A percentile compares a stretch with the other conserved stretches of the same genome.
Evolutionary conservation across 2,888 invertebrate genomes (phyloP).

Genomic region (Meteorus cinctellus): DNA sequence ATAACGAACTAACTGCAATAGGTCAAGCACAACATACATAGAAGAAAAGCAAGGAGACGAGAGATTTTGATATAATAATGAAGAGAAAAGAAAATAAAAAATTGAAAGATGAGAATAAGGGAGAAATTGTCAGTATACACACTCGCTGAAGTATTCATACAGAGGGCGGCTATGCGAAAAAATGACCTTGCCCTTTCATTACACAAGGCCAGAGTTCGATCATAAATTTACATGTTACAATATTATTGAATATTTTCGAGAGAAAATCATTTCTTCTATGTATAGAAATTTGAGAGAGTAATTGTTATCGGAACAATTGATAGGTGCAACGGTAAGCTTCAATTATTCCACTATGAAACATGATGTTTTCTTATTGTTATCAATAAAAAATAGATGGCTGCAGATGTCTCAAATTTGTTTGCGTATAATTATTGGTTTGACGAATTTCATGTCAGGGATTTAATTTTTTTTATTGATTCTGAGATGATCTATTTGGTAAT

Average conservation of each 20-base stretch:
- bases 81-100: constrained; percentile 13
- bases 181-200: constrained; percentile 63
- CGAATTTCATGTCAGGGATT: no score
- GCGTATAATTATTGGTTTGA: no score
- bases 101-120: constrained; percentile 14
- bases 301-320: no score
- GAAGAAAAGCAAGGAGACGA: constrained; percentile 5
- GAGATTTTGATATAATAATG: not conserved
- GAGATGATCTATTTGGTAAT: no score
- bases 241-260: not conserved
- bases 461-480: no score
- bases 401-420: no score
- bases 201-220: constrained; percentile 66
- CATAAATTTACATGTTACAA: constrained; percentile 5
- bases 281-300: not conserved
- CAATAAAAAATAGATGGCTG: no score
- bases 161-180: constrained; percentile 23
- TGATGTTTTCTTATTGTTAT: no score
- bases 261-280: not conserved
- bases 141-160: not conserved
- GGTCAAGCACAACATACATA: constrained; percentile 49
- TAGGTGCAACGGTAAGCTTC: no score
- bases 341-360: no score
- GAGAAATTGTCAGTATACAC: constrained; percentile 2
- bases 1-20: constrained; percentile 60